phyloP scores from a whole-genome alignment of 1,140 invertebrate species.

The Steinernema khuongi region DNA sequence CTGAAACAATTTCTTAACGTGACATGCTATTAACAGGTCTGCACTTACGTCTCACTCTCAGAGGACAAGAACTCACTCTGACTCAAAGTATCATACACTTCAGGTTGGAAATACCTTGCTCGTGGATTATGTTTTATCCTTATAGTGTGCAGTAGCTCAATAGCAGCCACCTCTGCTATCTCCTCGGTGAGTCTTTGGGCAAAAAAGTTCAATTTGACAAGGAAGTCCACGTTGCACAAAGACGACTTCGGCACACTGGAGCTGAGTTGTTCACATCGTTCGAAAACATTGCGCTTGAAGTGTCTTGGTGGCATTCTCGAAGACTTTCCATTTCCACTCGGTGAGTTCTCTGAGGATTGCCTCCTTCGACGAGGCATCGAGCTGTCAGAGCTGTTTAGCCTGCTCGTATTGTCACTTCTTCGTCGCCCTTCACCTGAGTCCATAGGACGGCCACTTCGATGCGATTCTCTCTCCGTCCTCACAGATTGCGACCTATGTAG shows the following conservation, averaged over 20 bases:
- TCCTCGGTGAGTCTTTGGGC: conserved; percentile 36
- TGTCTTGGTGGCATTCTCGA: conserved; percentile 15
- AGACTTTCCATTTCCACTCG: conserved; percentile 2
- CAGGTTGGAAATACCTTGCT: background rate
- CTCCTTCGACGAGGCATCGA: background rate
- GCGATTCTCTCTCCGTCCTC: background rate
- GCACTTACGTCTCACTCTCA: background rate
- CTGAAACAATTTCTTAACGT: background rate
- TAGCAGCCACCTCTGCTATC: conserved; percentile 29
- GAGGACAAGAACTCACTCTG: background rate
- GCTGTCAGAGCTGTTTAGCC: background rate
- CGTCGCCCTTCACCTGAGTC: background rate
- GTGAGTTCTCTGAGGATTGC: conserved; percentile 16
- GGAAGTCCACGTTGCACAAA: conserved; percentile 36
- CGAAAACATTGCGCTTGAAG: conserved; percentile 28
- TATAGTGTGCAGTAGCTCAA: background rate
- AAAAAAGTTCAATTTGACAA: conserved; percentile 35
- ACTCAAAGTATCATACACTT: background rate
- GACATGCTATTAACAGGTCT: background rate
- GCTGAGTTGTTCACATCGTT: conserved; percentile 38
- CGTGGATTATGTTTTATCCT: background rate
- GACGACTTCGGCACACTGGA: conserved; percentile 30
- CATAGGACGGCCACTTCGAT: background rate
- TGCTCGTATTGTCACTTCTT: background rate
- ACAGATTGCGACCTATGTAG: background rate